phyloP scores from a whole-genome alignment of 2,888 invertebrate genomes.

The Tortricodes alternella region DNA sequence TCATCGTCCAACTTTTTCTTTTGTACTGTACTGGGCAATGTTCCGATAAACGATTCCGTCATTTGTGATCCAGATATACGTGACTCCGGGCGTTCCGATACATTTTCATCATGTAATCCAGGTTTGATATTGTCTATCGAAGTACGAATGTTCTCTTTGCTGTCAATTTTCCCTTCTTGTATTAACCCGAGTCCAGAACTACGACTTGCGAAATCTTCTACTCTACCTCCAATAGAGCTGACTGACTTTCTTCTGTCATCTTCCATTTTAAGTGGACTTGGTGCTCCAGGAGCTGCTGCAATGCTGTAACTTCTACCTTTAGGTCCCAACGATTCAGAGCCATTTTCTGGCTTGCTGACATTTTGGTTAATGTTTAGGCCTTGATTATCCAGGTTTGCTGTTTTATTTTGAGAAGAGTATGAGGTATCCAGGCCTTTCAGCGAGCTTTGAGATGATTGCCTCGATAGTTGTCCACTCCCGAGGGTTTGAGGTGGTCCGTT shows the following conservation, averaged over 20 bases:
- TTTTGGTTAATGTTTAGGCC: slow-evolving; percentile 55
- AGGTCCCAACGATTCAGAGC: slow-evolving; percentile 65
- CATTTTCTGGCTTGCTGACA: slow-evolving; percentile 63
- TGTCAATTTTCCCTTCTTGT: slow-evolving; percentile 71
- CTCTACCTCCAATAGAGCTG: slow-evolving; percentile 71
- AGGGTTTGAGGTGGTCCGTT: slow-evolving; percentile 47
- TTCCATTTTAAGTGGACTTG: slow-evolving; percentile 68
- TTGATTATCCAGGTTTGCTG: slow-evolving; percentile 76
- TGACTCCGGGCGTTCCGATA: slow-evolving; percentile 70
- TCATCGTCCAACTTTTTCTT: slow-evolving; percentile 72
- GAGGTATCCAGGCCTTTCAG: slow-evolving; percentile 64
- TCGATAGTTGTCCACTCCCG: slow-evolving; percentile 53
- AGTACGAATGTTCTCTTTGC: slow-evolving; percentile 68
- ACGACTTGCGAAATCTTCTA: slow-evolving; percentile 65
- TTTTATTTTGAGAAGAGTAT: slow-evolving; percentile 59
- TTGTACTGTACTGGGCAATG: slow-evolving; percentile 57
- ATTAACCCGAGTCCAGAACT: slow-evolving; percentile 72
- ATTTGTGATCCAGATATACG: slow-evolving; percentile 74
- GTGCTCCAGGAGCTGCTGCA: slow-evolving; percentile 75
- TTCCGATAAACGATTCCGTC: slow-evolving; percentile 77
- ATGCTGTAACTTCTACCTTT: slow-evolving; percentile 82
- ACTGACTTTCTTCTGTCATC: slow-evolving; percentile 80
- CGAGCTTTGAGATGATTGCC: slow-evolving; percentile 73
- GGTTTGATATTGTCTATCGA: slow-evolving; percentile 72
- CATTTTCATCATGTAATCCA: slow-evolving; percentile 56